phyloP scores from a whole-genome alignment of 2,888 invertebrate genomes.

The Cerceris ruficornis region DNA sequence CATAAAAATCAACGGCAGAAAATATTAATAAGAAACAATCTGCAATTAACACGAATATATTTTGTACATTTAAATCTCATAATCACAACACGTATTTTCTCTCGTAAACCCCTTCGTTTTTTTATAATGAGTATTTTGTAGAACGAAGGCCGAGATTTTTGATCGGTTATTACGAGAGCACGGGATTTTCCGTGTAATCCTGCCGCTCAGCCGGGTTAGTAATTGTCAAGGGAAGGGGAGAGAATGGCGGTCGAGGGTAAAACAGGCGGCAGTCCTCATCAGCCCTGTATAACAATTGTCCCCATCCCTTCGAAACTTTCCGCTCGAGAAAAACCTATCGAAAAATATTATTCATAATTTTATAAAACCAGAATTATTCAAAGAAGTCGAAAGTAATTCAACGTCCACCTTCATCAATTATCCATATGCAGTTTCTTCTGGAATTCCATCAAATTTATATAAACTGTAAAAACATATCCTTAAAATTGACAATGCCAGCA shows the following conservation, averaged over 20 bases:
- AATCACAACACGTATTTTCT: slow-evolving; percentile 23
- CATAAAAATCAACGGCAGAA: too few relatives aligned
- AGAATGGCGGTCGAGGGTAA: slow-evolving; percentile 14
- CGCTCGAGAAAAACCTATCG: neutral
- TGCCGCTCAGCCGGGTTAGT: slow-evolving; percentile 53
- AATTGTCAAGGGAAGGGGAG: slow-evolving; percentile 55
- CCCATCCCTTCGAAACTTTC: neutral
- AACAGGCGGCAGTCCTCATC: slow-evolving; percentile 16
- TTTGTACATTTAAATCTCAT: slow-evolving; percentile 13
- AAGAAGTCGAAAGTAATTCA: too few relatives aligned
- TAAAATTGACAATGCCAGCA: too few relatives aligned
- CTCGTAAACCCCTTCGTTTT: slow-evolving; percentile 20
- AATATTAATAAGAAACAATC: neutral
- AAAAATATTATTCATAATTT: neutral
- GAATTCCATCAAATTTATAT: too few relatives aligned
- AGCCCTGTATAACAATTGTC: slow-evolving; percentile 7
- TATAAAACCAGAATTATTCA: too few relatives aligned
- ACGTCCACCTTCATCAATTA: too few relatives aligned
- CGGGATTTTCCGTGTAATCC: slow-evolving; percentile 50
- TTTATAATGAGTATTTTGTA: slow-evolving; percentile 13
- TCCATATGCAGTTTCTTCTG: too few relatives aligned
- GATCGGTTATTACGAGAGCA: slow-evolving; percentile 48
- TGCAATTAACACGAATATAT: slow-evolving; percentile 19
- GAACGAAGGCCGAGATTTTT: slow-evolving; percentile 42
- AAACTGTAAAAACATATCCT: too few relatives aligned